Conservation (phyloP, 2,113 vertebrate genomes). For the Alosa alosa region DNA sequence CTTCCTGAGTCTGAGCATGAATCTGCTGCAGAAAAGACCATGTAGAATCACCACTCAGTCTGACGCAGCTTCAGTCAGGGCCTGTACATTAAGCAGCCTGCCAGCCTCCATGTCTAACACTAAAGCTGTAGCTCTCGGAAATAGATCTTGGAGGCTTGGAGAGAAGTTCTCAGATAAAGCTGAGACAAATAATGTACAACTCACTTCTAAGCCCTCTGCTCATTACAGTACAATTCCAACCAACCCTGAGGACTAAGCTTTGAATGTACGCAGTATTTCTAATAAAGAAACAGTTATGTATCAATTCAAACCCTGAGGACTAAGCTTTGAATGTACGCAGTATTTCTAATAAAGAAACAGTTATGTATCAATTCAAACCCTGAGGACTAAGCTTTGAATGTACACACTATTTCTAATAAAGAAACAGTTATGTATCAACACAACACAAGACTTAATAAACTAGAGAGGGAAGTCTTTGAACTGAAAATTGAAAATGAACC, state of each 20-base stretch:
- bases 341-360: not conserved
- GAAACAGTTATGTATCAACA: not conserved
- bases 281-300: not conserved
- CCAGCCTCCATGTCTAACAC: not conserved
- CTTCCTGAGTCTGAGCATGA: not conserved
- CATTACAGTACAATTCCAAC: not conserved
- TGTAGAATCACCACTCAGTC: not conserved
- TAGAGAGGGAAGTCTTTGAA: not conserved
- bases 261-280: not conserved
- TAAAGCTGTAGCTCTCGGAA: not conserved
- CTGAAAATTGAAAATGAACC: not conserved
- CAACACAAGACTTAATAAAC: not conserved
- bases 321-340: not conserved
- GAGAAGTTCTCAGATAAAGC: too few species aligned
- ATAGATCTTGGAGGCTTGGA: not conserved
- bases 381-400: not conserved
- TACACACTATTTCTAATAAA: not conserved
- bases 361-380: not conserved
- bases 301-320: too few species aligned
- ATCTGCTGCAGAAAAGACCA: not conserved
- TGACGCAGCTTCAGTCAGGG: not conserved
- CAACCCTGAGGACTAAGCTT: not conserved
- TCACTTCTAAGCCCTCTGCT: not conserved
- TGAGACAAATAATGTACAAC: not conserved
- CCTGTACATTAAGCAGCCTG: not conserved